A percentile compares a stretch with the other conserved stretches of the same genome.
Evolutionary conservation across 2,888 invertebrate genomes (phyloP).

Genomic region (Andrena chrysosceles): DNA sequence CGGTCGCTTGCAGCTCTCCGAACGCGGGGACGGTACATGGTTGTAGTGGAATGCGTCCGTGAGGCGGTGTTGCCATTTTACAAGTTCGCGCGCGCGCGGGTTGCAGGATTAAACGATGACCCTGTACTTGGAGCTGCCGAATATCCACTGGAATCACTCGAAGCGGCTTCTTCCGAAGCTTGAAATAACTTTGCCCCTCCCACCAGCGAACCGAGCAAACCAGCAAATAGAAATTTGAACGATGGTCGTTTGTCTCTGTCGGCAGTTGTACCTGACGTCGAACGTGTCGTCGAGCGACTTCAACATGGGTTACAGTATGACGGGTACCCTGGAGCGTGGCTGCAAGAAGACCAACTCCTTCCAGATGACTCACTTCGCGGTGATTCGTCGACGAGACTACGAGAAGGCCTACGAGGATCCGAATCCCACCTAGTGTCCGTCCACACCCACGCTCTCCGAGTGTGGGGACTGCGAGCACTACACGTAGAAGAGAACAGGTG

Average conservation of each 20-base stretch:
- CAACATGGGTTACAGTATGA: constrained; percentile 96
- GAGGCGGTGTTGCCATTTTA: too few relatives aligned
- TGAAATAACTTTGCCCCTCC: background rate
- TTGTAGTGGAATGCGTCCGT: too few relatives aligned
- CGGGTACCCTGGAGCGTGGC: constrained; percentile 93
- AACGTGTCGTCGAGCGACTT: constrained; percentile 94
- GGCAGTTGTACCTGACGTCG: constrained; percentile 91
- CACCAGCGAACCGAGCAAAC: too few relatives aligned
- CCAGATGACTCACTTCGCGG: constrained; percentile 95
- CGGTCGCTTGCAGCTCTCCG: too few relatives aligned
- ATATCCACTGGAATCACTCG: too few relatives aligned
- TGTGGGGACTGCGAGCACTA: constrained; percentile 83
- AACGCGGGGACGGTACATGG: too few relatives aligned
- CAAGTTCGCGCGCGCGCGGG: too few relatives aligned
- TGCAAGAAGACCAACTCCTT: constrained; percentile 91
- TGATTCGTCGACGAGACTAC: constrained; percentile 92
- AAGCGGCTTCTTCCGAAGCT: background rate
- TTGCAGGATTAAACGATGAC: too few relatives aligned
- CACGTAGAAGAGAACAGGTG: constrained; percentile 71
- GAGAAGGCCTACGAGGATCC: constrained; percentile 86
- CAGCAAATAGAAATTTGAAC: background rate
- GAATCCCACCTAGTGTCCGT: constrained; percentile 84
- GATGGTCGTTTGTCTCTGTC: constrained; percentile 49
- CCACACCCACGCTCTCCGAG: constrained; percentile 83
- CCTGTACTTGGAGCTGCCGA: too few relatives aligned